Evolutionary conservation across 2,113 vertebrate species (phyloP).

Genomic region (Todiramphus chloris): DNA sequence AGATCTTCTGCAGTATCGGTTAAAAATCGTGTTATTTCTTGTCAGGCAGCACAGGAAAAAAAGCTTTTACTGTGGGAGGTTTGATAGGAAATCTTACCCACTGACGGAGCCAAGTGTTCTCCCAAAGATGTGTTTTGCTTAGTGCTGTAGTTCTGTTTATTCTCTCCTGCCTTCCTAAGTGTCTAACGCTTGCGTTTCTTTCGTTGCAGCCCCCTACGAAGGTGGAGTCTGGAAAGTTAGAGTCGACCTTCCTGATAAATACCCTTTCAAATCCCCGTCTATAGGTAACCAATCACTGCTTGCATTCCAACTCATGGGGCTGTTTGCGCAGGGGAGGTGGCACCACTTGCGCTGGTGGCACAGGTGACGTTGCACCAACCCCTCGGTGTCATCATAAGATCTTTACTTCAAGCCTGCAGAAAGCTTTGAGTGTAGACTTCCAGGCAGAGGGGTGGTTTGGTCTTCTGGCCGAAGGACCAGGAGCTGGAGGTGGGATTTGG

Average conservation of each 20-base stretch:
- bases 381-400: neutral
- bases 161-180: neutral
- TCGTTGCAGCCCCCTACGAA: conserved; percentile 90
- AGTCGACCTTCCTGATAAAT: conserved; percentile 99
- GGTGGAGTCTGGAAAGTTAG: conserved; percentile 99
- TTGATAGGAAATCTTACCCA: neutral
- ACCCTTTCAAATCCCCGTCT: conserved; percentile 98
- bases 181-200: conserved; percentile 21
- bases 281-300: conserved; percentile 83
- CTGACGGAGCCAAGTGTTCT: neutral
- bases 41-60: neutral
- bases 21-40: neutral
- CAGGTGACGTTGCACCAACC: neutral
- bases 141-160: neutral
- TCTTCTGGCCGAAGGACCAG: neutral
- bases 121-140: neutral
- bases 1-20: neutral
- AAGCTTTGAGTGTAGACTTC: fast-evolving
- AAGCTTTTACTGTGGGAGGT: neutral
- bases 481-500: neutral
- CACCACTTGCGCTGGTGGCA: neutral
- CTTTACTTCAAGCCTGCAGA: neutral
- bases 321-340: neutral
- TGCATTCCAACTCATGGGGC: neutral
- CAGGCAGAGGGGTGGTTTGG: too few species aligned